A percentile compares a stretch with the other conserved stretches of the same genome.
phyloP scores from a whole-genome alignment of 2,113 vertebrate species.

The Climacteris rufus region DNA sequence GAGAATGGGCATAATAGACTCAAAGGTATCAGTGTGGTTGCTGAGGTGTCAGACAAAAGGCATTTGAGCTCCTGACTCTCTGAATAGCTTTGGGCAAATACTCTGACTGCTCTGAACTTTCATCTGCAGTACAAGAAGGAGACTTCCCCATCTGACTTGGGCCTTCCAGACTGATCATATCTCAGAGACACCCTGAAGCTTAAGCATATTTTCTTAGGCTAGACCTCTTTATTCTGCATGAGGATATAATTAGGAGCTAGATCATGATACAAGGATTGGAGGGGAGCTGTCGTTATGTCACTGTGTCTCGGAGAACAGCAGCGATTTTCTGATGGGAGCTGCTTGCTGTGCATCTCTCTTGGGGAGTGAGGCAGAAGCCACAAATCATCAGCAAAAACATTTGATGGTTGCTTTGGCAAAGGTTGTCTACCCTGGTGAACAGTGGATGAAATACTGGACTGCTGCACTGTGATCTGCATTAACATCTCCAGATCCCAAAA shows the following conservation, averaged over 20 bases:
- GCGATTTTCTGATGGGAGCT: background rate
- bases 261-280: background rate
- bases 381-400: background rate
- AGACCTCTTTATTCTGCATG: background rate
- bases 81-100: background rate
- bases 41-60: background rate
- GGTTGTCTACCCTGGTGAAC: rapidly evolving
- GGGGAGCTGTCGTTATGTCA: background rate
- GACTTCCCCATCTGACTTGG: background rate
- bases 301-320: background rate
- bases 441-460: background rate
- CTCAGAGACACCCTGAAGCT: background rate
- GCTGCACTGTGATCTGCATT: background rate
- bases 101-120: background rate
- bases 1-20: background rate
- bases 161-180: conserved; percentile 8
- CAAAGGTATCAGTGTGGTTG: background rate
- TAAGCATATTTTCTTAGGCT: background rate
- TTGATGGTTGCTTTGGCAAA: background rate
- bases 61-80: background rate
- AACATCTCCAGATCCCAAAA: background rate
- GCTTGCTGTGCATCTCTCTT: background rate
- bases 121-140: background rate
- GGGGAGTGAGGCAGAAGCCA: background rate
- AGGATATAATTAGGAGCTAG: background rate